These are phyloP conservation scores for Hirudinaria manillensis DNA, from an alignment of 2,888 invertebrate species.

Conservation along the genomic window DNA sequence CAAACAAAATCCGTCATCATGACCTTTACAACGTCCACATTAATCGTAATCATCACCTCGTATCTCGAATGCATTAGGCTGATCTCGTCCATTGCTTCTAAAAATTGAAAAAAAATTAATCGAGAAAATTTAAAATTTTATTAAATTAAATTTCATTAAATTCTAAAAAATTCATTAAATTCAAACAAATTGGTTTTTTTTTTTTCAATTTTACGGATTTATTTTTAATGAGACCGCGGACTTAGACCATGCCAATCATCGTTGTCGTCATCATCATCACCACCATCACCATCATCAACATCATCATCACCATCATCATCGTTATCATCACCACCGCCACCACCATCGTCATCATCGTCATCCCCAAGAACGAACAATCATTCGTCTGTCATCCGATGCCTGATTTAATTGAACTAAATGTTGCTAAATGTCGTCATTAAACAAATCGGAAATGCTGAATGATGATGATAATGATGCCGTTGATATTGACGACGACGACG, in stretches of 20 bases:
- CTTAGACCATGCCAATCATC: neutral
- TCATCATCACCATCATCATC: conserved; percentile 5
- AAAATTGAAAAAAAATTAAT: conserved; percentile 6
- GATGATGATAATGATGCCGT: too few species aligned
- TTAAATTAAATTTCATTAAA: too few species aligned
- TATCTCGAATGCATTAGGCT: conserved; percentile 30
- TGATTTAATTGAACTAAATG: too few species aligned
- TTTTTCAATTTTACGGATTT: neutral
- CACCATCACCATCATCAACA: neutral
- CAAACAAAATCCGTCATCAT: neutral
- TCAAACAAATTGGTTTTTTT: neutral
- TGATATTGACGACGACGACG: conserved; percentile 19
- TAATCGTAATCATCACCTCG: conserved; percentile 16
- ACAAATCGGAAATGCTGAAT: neutral
- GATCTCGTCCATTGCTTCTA: conserved; percentile 24
- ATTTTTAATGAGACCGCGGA: neutral
- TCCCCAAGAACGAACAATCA: neutral
- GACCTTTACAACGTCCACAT: neutral
- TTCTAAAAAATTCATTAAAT: too few species aligned
- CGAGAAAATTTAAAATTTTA: too few species aligned
- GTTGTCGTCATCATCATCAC: neutral
- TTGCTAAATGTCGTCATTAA: too few species aligned
- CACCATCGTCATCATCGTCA: neutral
- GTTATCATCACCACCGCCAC: conserved; percentile 5
- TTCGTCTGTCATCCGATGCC: too few species aligned